phyloP scores from a whole-genome alignment of 1,140 invertebrate species.

The Brachionus calyciflorus region DNA sequence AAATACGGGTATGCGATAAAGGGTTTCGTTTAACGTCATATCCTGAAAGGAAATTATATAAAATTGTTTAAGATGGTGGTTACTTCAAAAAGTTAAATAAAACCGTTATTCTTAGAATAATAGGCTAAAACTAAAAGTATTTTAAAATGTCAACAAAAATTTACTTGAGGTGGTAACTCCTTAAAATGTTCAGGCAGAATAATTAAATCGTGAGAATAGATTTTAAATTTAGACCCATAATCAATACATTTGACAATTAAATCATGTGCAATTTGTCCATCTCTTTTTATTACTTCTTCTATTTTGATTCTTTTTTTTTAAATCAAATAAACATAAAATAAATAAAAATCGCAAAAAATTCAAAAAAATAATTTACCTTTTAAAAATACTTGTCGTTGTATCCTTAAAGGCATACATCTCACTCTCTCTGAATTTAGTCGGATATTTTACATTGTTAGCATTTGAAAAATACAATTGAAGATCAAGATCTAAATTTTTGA shows the following conservation, averaged over 20 bases:
- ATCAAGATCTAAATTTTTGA: not conserved
- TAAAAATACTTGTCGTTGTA: not conserved
- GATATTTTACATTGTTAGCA: not conserved
- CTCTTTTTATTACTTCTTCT: constrained; percentile 10
- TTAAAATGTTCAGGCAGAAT: constrained; percentile 38
- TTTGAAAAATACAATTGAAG: constrained; percentile 29
- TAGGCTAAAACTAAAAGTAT: not conserved
- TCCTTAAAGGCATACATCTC: constrained; percentile 39
- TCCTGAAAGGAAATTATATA: too few species aligned
- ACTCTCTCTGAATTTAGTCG: not conserved
- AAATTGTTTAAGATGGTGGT: too few species aligned
- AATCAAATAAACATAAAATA: not conserved
- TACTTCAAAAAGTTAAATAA: too few species aligned
- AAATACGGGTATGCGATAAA: too few species aligned
- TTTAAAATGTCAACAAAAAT: not conserved
- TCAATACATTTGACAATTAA: constrained; percentile 35
- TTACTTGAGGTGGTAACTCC: constrained; percentile 17
- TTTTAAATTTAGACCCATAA: constrained; percentile 9
- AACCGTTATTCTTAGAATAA: not conserved
- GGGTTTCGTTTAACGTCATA: too few species aligned
- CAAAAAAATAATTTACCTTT: not conserved
- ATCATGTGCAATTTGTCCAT: constrained; percentile 19
- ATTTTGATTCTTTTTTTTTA: constrained; percentile 38
- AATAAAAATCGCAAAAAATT: not conserved
- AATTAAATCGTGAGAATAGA: not conserved